Evolutionary conservation across 1,140 invertebrate genomes (phyloP), one percentile per base, ranked within the genome.

Genomic region (Achatina immaculata): DNA sequence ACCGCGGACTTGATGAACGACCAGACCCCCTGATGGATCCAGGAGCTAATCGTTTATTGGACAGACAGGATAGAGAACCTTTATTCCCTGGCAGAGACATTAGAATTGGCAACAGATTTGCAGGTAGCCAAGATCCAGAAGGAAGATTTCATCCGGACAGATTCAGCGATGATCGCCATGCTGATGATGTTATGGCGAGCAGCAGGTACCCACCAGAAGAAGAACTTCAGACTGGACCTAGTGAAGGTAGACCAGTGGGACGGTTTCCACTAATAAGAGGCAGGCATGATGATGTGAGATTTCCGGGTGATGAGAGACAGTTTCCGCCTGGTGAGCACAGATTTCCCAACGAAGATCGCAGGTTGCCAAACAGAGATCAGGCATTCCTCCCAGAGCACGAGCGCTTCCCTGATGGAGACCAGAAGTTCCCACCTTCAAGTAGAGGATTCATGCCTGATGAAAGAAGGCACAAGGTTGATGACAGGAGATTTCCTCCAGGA

Each of bases 141-240:
- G 58, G 38, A 65, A 21, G 55, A 62, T 65, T 76, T 51, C 6
- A 4, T 6, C 31, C 40, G 31, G 72, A 55, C 45, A 58, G 40
- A n/a, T 11, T 43, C n/a, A 28, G 28, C 28, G 42, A 48, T 31
- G 1, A 21, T 0, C 42, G 4, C 2, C 43, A 7, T 24, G 34
- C 31, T 58, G 76, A 68, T 6, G 76, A 78, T 45, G 4, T 24
- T 14, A 55, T 77, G 75, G 42, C 78, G 24, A 80, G 78, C 45
- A 80, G 66, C 0, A 51, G 31, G 16, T 80, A 80, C 68, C 78
- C 78, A 36, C 76, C 76, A 34, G 76, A 78, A 0, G 42, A 45
- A 45, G 76, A 78, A 58, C n/a, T 31, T 75, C 11, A 74, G 28
- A 31, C 1, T 14, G 66, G 48, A 72, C 40, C 38, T 28, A 40